phyloP scores from a whole-genome alignment of 2,888 invertebrate species.

The Ophion slaviceki region DNA sequence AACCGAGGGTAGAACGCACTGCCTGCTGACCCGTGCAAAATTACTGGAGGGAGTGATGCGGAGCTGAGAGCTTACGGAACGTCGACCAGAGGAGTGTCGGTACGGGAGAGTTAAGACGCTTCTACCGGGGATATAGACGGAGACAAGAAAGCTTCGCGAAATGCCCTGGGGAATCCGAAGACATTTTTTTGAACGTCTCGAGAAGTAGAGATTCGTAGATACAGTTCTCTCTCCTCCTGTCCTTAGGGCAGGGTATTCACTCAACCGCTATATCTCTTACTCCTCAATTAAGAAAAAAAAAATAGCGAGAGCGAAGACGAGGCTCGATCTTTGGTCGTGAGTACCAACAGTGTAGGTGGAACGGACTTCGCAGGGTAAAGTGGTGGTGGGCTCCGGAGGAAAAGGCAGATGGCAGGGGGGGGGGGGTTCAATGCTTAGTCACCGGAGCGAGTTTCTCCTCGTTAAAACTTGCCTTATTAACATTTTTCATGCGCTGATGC shows the following conservation, averaged over 20 bases:
- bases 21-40: conserved; percentile 65
- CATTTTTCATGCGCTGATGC: conserved; percentile 81
- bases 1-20: conserved; percentile 58
- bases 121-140: conserved; percentile 41
- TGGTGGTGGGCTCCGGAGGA: conserved; percentile 30
- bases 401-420: conserved; percentile 29
- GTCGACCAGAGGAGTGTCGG: conserved; percentile 47
- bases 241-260: conserved; percentile 13
- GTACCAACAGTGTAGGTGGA: conserved; percentile 14
- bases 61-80: conserved; percentile 31
- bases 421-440: conserved; percentile 57
- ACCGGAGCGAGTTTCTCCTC: conserved; percentile 72
- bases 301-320: conserved; percentile 59
- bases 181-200: conserved; percentile 50
- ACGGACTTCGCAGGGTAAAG: conserved; percentile 31
- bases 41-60: conserved; percentile 48
- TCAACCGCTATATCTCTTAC: conserved; percentile 42
- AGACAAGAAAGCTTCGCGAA: conserved; percentile 42
- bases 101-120: conserved; percentile 56
- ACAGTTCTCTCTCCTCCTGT: conserved; percentile 18
- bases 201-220: conserved; percentile 37
- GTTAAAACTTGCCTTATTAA: conserved; percentile 83
- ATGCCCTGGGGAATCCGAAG: conserved; percentile 48
- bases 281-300: conserved; percentile 75
- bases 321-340: conserved; percentile 38